Evolutionary conservation across 1,140 invertebrate species (phyloP).

Genomic region (Pachyrhynchus sulphureomaculatus): DNA sequence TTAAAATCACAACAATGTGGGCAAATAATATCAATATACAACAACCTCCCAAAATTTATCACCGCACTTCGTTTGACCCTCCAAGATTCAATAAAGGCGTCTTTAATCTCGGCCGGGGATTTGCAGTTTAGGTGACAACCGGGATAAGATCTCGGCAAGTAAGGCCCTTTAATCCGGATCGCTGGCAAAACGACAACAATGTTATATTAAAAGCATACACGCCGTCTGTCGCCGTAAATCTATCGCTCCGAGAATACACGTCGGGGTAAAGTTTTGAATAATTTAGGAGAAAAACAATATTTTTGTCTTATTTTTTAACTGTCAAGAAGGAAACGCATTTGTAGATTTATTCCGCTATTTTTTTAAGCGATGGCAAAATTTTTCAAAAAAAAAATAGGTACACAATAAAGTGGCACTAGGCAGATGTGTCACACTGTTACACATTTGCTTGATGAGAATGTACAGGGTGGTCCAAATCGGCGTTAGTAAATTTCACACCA

Average conservation of each 20-base stretch:
- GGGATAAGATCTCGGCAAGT: constrained; percentile 28
- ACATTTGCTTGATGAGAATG: too few relatives aligned
- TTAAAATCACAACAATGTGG: not conserved
- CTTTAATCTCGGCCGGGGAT: constrained; percentile 26
- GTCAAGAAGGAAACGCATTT: not conserved
- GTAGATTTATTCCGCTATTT: not conserved
- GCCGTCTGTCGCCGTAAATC: constrained; percentile 25
- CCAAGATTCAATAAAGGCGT: constrained; percentile 28
- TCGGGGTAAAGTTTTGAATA: constrained; percentile 18
- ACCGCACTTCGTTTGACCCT: constrained; percentile 27
- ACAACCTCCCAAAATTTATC: not conserved
- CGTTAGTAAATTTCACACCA: too few relatives aligned
- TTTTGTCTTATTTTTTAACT: not conserved
- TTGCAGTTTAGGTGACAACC: constrained; percentile 30
- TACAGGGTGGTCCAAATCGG: too few relatives aligned
- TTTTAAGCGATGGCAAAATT: too few relatives aligned
- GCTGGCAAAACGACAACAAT: constrained; percentile 30
- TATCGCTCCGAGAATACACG: constrained; percentile 10
- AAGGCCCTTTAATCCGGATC: constrained; percentile 26
- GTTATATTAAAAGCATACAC: constrained; percentile 32
- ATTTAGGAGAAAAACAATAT: constrained; percentile 11
- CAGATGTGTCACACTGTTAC: too few relatives aligned
- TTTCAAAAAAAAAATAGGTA: too few relatives aligned
- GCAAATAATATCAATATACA: not conserved
- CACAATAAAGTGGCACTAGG: too few relatives aligned